Evolutionary conservation across 1,140 invertebrate species (phyloP), one percentile per base, ranked within the genome.

Genomic region (Harlomillsia oculata): DNA sequence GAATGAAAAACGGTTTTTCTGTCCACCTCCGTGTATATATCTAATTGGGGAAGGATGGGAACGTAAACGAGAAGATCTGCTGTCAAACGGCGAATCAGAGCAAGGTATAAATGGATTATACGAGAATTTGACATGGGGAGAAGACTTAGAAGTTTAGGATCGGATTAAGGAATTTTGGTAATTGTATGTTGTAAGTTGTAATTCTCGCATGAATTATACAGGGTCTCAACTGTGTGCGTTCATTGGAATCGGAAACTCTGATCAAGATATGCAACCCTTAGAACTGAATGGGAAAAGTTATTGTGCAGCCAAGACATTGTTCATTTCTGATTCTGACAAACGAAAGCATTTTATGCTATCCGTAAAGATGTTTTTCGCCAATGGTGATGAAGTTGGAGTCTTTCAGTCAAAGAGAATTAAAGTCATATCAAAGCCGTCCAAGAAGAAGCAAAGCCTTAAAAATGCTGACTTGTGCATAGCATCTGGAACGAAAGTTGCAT

Each of bases 1-100:
- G 28, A 83, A 81, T 70, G 82, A 83, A 68, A 83, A 83, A 70
- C 72, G 81, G 62, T 83, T 83, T 70, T 84, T 83, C 69, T 84
- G 81, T 67, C 82, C 82, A 8, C 82, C 82, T 8, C 82, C 82
- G 1, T 84, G 82, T 67, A 80, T 83, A 52, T 83, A 83, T 68
- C 69, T 83, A 52, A 72, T 76, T 65, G 81, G 81, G 14, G 77
- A 76, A 63, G 82, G 82, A 3, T 83, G 82, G 82, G 72, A 76
- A 56, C 63, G 71, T 62, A 79, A 81, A 69, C 69, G 74, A 30
- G 74, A 79, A 48, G 67, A 72, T 55, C 67, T 78, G 64, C 63
- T 72, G 23, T 59, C 68, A 0, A 59, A 54, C 30, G 74, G 74
- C 1, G 72, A 75, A 58, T 64, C 65, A 21, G 75, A 75, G 52